phyloP scores from a whole-genome alignment of 2,888 invertebrate species.

The Xestia sexstrigata region DNA sequence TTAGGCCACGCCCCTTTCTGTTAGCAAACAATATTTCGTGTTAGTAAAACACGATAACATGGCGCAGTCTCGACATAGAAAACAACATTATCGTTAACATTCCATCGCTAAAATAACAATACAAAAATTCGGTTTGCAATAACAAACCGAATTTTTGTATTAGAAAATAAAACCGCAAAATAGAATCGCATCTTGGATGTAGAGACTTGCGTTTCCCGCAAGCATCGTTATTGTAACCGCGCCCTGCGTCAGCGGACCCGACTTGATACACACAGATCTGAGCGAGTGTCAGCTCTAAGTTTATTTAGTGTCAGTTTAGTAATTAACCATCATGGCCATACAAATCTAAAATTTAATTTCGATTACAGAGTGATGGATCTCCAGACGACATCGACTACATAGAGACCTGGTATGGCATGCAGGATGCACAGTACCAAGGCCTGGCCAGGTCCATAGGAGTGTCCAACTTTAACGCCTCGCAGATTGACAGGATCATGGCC shows the following conservation, averaged over 20 bases:
- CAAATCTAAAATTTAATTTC: neutral
- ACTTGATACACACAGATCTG: neutral
- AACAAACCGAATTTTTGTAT: too few species aligned
- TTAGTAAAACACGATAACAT: neutral
- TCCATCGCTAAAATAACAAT: too few species aligned
- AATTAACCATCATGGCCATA: neutral
- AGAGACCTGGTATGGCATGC: conserved; percentile 95
- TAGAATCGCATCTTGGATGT: too few species aligned
- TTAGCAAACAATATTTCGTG: neutral
- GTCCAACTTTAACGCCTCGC: conserved; percentile 94
- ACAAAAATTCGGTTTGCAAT: too few species aligned
- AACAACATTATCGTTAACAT: too few species aligned
- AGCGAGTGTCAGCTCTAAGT: neutral
- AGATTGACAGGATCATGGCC: conserved; percentile 92
- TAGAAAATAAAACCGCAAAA: too few species aligned
- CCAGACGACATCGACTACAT: conserved; percentile 92
- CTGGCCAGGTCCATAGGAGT: conserved; percentile 93
- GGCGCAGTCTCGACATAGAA: neutral
- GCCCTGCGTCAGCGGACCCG: neutral
- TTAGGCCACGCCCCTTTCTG: neutral
- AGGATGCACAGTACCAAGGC: conserved; percentile 92
- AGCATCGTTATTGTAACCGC: too few species aligned
- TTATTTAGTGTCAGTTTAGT: too few species aligned
- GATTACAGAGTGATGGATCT: conserved; percentile 75
- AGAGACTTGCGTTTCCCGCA: too few species aligned